Evolutionary conservation across 2,888 invertebrate species (phyloP), one percentile per base, ranked within the genome.

Genomic region (Gibbula magus): DNA sequence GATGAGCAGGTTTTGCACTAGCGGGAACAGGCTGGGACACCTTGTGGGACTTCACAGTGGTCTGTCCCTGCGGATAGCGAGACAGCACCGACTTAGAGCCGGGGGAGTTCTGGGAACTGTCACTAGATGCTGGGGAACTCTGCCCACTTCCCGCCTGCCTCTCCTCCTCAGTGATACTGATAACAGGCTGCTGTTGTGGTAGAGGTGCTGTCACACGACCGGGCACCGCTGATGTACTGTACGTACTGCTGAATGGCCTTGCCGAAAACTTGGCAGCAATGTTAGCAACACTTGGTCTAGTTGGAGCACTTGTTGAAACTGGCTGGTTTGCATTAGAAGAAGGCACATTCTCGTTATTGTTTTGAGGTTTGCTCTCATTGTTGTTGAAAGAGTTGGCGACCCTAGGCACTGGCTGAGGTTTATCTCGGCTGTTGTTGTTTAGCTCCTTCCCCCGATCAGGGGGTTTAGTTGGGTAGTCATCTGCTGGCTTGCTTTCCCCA

Each of bases 131-230:
- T 20, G 91, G 90, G 5, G 91, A 91, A 80, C 90, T 91, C 82
- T 91, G 90, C 2, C 90, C 90, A 86, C 90, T 91, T n/a, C 90
- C 91, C 45, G 88, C 89, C 83, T 89, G 89, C 20, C 90, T 74
- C 18, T 89, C 84, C 67, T 90, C 90, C 76, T 90, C 89, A n/a
- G 84, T 86, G 75, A 88, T 83, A 79, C 86, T 89, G 70, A 88
- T 86, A 18, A 83, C 83, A 52, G 87, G 87, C 39, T 86, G 81
- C 75, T 81, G 81, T 32, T 39, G 81, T 29, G 45, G 51, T 25
- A 51, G 76, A 13, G 39, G 8, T n/a, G 35, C 56, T 61, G 52
- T 56, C n/a, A 67, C 70, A 18, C 79, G 79, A 54, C 85, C 83
- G 35, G 84, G 84, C 52, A 89, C 70, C 61, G 88, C 82, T 25